These are phyloP conservation scores for Gopherus flavomarginatus DNA, from an alignment of 2,113 vertebrate species.

Conservation along the genomic window DNA sequence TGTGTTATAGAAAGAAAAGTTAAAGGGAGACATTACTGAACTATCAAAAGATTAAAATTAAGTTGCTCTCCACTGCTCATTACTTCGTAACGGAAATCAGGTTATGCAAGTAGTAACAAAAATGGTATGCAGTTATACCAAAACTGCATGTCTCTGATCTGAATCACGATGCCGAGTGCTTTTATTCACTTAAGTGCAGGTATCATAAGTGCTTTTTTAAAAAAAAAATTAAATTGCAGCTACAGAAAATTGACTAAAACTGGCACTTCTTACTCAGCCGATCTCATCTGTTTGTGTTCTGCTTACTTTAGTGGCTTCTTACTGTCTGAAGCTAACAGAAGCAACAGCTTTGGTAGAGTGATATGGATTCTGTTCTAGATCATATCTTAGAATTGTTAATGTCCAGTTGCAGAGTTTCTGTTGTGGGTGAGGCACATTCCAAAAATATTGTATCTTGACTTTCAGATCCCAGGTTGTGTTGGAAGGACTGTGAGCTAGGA, in stretches of 20 bases:
- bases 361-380: background rate
- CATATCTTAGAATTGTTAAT: background rate
- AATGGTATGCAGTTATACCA: background rate
- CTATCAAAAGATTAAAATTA: constrained; percentile 29
- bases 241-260: background rate
- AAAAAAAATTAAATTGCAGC: background rate
- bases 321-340: too few relatives aligned
- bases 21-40: background rate
- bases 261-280: background rate
- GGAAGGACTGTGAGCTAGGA: background rate
- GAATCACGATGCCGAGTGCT: constrained; percentile 1
- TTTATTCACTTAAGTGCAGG: background rate
- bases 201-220: constrained; percentile 7
- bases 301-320: background rate
- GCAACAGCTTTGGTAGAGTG: background rate
- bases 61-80: background rate
- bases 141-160: constrained; percentile 3
- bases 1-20: constrained; percentile 46
- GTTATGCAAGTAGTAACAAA: background rate
- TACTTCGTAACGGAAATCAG: background rate
- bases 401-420: background rate
- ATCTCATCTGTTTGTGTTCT: background rate
- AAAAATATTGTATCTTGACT: background rate
- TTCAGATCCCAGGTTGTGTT: background rate
- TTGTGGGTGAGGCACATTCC: background rate